phyloP scores from a whole-genome alignment of 1,140 invertebrate genomes.

The Heliconius congener region DNA sequence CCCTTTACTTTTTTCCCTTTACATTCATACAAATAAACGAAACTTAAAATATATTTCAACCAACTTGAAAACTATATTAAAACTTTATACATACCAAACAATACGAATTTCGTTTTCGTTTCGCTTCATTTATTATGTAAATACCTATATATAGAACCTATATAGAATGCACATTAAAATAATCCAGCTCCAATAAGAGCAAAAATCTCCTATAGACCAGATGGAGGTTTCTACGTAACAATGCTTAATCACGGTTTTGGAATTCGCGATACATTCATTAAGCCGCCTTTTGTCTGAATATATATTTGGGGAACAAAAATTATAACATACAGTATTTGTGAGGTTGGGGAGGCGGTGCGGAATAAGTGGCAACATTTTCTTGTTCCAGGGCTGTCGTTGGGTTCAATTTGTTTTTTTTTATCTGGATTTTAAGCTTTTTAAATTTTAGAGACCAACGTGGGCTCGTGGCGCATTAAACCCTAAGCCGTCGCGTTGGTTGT shows the following conservation, averaged over 20 bases:
- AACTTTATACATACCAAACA: conserved; percentile 16
- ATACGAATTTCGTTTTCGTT: conserved; percentile 26
- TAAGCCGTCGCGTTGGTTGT: no score
- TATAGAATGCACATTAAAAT: conserved; percentile 37
- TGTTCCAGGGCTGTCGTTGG: conserved; percentile 54
- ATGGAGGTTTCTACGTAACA: conserved; percentile 59
- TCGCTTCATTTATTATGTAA: conserved; percentile 24
- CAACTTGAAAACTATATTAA: conserved; percentile 16
- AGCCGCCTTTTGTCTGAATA: conserved; percentile 69
- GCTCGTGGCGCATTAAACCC: no score
- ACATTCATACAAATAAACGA: no score
- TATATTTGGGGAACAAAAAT: conserved; percentile 79
- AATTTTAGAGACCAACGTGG: no score
- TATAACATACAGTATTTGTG: conserved; percentile 77
- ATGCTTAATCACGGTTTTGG: conserved; percentile 77
- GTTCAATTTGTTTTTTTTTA: not conserved
- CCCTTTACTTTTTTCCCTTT: no score
- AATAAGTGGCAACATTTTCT: conserved; percentile 66
- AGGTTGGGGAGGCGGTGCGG: conserved; percentile 57
- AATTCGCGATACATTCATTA: conserved; percentile 78
- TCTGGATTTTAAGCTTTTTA: no score
- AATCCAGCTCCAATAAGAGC: conserved; percentile 40
- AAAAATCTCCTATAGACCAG: conserved; percentile 52
- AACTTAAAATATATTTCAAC: not conserved
- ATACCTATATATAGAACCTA: no score